Base-by-base conservation (phyloP, 2,113 vertebrate species). In the Channa argus region DNA sequence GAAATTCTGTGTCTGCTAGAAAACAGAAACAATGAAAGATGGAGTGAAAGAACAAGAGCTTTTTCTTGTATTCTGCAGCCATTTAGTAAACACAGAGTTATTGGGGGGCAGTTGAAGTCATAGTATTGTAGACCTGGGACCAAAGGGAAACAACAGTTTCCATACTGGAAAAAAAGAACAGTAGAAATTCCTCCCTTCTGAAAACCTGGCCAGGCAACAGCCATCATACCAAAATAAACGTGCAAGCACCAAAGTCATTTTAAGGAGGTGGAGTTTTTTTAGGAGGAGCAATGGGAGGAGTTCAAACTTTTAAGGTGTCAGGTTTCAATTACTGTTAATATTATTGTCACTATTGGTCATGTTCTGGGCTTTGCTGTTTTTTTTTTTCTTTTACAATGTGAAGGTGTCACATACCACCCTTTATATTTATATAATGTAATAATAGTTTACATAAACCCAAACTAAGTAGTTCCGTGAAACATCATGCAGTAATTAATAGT, bases 111-210 rank as follows among this genome's bases (percentile, higher is more conserved):
- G 24, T 69, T 74, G 79, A 66, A 63, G 66, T 34, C 37, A 55
- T 63, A 63, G 76, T 41, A 71, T 39, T 78, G 61, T 81, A 82
- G 71, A 81, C 47, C 58, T 56, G 37, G 70, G 69, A 79, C 53
- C 53, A 47, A 71, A 64, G 64, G 47, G 55, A 79, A 82, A 84
- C 66, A 89, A 84, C 71, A 71, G 63, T 93, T 92, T 93, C 90
- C 93, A 91, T 65, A 36, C 66, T 76, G 70, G 74, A 74, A 82
- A 81, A 81, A 45, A 71, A 70, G 52, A 80, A 71, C 10, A 11
- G 53, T 10, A 44, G 38, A 46, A 61, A 77, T 74, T 78, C 61
- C 63, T 78, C 78, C 73, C 87, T 70, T 54, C 39, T 71, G 24
- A 85, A 79, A 77, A 61, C 36, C 50, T 13, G 6, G 53, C 87